These are phyloP conservation scores for Guaruba guarouba DNA, from an alignment of 2,113 vertebrate species.

Conservation along the genomic window DNA sequence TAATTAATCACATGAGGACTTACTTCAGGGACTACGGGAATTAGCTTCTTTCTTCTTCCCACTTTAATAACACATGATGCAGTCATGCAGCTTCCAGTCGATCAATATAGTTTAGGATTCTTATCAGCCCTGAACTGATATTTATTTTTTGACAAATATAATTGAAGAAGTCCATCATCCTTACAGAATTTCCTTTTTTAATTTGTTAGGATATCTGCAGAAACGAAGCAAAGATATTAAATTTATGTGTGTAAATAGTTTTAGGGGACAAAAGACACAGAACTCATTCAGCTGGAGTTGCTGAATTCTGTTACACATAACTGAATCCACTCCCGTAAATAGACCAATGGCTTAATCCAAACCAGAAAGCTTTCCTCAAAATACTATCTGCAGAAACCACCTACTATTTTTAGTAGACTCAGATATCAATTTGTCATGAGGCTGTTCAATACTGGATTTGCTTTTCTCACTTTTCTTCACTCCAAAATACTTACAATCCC, in stretches of 20 bases:
- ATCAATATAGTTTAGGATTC: not conserved
- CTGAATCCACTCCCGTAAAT: not conserved
- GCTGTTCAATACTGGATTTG: not conserved
- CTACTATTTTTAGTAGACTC: not conserved
- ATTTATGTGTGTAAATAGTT: not conserved
- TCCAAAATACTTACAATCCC: not conserved
- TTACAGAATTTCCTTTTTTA: not conserved
- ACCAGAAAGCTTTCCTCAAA: not conserved
- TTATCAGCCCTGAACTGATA: not conserved
- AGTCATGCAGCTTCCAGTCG: not conserved
- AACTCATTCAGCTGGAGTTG: not conserved
- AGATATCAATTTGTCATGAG: not conserved
- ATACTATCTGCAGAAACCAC: not conserved
- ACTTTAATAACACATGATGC: not conserved
- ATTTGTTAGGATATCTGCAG: not conserved
- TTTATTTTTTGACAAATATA: not conserved
- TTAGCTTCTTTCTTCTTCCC: not conserved
- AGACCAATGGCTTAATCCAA: not conserved
- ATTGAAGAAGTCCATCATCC: not conserved
- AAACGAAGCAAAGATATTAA: not conserved
- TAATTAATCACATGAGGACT: not conserved
- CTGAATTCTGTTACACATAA: not conserved
- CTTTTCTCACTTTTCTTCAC: not conserved
- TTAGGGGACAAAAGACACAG: not conserved
- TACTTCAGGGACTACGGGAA: not conserved